phyloP scores from a whole-genome alignment of 2,888 invertebrate genomes.

The Clusia tigrina region DNA sequence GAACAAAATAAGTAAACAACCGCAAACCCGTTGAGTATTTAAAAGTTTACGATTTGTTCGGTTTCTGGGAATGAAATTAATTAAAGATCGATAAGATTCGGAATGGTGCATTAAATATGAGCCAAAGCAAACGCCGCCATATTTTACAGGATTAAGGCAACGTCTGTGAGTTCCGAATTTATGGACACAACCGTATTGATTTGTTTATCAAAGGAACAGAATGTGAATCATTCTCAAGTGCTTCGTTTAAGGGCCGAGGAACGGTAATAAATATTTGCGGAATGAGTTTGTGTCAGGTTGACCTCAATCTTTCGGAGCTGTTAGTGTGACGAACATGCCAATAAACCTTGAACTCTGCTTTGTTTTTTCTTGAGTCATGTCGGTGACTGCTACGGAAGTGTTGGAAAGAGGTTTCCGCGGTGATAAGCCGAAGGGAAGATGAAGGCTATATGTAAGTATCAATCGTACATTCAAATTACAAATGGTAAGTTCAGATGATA shows the following conservation, averaged over 20 bases:
- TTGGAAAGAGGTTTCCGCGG: no score
- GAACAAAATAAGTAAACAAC: no score
- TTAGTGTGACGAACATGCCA: no score
- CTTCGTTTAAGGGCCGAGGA: neutral
- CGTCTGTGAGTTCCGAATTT: conserved; percentile 2
- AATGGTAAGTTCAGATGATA: no score
- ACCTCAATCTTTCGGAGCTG: no score
- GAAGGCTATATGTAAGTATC: no score
- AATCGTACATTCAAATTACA: no score
- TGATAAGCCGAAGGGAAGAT: no score
- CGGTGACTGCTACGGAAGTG: no score
- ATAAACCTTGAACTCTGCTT: no score
- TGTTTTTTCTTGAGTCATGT: no score
- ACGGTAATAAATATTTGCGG: neutral
- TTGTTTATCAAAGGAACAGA: neutral
- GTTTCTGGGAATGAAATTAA: conserved; percentile 38
- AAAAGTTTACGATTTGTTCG: neutral
- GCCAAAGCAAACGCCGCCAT: conserved; percentile 7
- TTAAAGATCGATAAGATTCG: conserved; percentile 54
- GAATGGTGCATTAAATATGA: conserved; percentile 38
- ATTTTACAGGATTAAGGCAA: neutral
- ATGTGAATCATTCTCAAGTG: neutral
- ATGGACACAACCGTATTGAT: neutral
- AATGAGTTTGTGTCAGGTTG: neutral
- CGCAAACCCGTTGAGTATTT: no score